Percentiles rank a stretch among this genome's conserved stretches.
phyloP scores from a whole-genome alignment of 2,888 invertebrate species.

The Stenotaenia linearis region DNA sequence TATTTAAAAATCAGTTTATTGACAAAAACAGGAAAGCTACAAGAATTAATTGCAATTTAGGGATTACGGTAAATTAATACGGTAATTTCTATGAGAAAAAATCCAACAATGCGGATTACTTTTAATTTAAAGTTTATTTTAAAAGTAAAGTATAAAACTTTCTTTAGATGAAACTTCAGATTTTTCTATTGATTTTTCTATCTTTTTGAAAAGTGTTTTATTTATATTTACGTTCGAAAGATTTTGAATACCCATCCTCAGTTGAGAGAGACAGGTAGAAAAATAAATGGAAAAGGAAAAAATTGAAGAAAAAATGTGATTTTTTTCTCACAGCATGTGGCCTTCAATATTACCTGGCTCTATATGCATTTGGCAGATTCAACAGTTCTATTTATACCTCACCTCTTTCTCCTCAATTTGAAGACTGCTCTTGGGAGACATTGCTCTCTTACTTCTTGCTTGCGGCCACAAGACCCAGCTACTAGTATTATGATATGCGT shows the following conservation, averaged over 20 bases:
- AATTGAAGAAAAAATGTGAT: not conserved
- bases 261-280: not conserved
- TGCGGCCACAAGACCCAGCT: slow-evolving; percentile 17
- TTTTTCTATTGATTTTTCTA: no score
- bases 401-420: slow-evolving; percentile 26
- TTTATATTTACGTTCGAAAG: not conserved
- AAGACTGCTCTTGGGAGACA: slow-evolving; percentile 26
- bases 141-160: not conserved
- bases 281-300: not conserved
- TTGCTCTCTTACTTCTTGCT: slow-evolving; percentile 19
- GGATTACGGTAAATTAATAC: no score
- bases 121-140: not conserved
- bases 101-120: no score
- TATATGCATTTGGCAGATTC: slow-evolving; percentile 18
- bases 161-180: not conserved
- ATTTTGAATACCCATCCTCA: not conserved
- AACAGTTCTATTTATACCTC: not conserved
- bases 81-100: no score
- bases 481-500: slow-evolving; percentile 21
- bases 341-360: slow-evolving; percentile 5
- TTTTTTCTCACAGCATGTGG: not conserved
- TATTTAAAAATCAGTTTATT: no score
- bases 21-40: no score
- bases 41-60: no score
- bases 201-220: no score